Evolutionary conservation across 2,888 invertebrate species (phyloP).

Genomic region (Lamproptera curius): DNA sequence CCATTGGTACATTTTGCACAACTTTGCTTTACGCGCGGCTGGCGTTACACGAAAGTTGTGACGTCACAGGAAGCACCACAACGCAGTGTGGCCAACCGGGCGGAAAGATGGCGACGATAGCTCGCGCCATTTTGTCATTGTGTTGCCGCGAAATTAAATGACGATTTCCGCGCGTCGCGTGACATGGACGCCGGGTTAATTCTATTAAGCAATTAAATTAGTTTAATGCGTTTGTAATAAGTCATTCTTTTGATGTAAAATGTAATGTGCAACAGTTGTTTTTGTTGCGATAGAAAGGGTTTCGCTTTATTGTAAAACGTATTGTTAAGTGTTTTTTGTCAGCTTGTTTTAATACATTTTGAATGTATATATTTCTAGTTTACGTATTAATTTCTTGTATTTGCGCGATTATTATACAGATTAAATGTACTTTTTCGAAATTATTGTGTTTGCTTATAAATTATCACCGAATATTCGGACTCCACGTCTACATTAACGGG

Average conservation of each 20-base stretch:
- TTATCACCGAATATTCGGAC: too few relatives aligned
- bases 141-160: conserved; percentile 22
- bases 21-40: too few relatives aligned
- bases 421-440: background rate
- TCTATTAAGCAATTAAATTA: conserved; percentile 14
- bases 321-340: background rate
- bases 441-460: background rate
- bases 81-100: conserved; percentile 31
- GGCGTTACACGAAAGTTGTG: too few relatives aligned
- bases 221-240: conserved; percentile 2
- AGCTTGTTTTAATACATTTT: background rate
- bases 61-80: conserved; percentile 26
- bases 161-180: conserved; percentile 17
- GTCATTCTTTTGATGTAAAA: background rate
- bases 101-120: conserved; percentile 23
- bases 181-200: background rate
- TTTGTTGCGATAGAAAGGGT: too few relatives aligned
- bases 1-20: too few relatives aligned
- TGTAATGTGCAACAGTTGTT: background rate
- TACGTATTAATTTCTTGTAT: background rate
- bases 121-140: conserved; percentile 13
- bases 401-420: too few relatives aligned
- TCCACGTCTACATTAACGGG: too few relatives aligned
- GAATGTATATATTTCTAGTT: background rate
- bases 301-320: too few relatives aligned